Base-by-base conservation (phyloP, 2,797 vertebrate genomes). In the Kryptopterus vitreolus region DNA sequence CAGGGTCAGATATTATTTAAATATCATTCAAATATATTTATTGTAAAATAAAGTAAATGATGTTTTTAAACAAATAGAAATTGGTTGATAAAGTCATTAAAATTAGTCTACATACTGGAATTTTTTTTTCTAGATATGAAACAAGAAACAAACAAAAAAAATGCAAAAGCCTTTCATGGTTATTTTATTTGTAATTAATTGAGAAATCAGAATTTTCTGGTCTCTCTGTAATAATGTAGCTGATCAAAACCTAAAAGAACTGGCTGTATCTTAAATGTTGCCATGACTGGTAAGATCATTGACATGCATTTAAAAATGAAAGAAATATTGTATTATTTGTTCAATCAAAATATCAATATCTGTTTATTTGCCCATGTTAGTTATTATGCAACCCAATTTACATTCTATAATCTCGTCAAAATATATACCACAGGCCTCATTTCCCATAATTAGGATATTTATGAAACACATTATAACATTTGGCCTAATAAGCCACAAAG, bases 401-500 rank as follows among this genome's bases (percentile, higher is more conserved):
- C 22, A 46, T n/a, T 62, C 29, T 29, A 10, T 24, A 26, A 26
- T 53, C 33, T 18, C 15, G 15, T 53, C 48, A 38, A 35, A 55
- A 8, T n/a, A 13, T 3, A 9, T 15, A 55, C 35, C 9, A 5
- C 11, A 65, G 78, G 15, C 7, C 22, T 59, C 13, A 46, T 57
- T 80, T 66, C 33, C 48, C n/a, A 55, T 20, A 12, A 22, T 2
- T 46, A 29, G 29, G 20, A 18, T 7, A 65, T 58, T 33, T n/a
- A 11, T 43, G 3, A 35, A 55, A 63, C 3, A 29, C 65, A 11
- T 31, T 73, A 50, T 31, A 73, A 31, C 16, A 57, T 75, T 31
- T 8, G 4, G 13, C 35, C 26, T 59, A 80, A 75, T 75, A 31
- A 66, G 24, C 4, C 50, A 31, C 24, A 66, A 75, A 75, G 15